Evolutionary conservation across 2,888 invertebrate genomes (phyloP).

Genomic region (Coelopa pilipes): DNA sequence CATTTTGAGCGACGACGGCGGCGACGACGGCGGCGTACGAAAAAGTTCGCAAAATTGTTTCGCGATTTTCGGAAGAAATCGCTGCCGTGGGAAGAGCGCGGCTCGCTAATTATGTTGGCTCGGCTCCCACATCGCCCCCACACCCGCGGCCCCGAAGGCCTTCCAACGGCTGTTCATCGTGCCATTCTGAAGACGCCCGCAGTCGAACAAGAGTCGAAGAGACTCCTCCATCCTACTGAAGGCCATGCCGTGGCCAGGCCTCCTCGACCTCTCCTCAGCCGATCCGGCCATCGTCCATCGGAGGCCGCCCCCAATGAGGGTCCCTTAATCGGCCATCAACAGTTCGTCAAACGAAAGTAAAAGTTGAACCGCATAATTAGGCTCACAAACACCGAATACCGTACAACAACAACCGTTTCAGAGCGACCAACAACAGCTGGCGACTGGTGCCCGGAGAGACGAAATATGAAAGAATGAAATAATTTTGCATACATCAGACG

Average conservation of each 20-base stretch:
- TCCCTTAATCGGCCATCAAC: constrained; percentile 25
- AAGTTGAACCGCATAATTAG: constrained; percentile 1
- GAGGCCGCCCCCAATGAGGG: background rate
- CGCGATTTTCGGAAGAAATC: background rate
- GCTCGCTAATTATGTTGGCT: background rate
- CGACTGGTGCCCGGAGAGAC: background rate
- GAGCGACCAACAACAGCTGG: no score
- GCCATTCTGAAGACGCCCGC: no score
- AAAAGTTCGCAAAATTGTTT: background rate
- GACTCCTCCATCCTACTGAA: background rate
- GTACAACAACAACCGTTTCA: background rate
- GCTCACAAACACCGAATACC: background rate
- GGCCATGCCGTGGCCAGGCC: no score
- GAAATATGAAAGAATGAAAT: background rate
- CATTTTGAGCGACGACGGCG: background rate
- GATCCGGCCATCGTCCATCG: no score
- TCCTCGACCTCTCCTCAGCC: no score
- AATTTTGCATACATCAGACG: constrained; percentile 19
- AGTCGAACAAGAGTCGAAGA: background rate
- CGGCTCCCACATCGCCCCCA: no score
- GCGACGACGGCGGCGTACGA: background rate
- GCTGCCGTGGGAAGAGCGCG: background rate
- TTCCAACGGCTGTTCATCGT: no score
- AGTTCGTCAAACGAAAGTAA: constrained; percentile 34
- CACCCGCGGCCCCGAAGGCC: no score